Base-by-base conservation (phyloP, 2,113 vertebrate genomes). In the Clupea harengus region DNA sequence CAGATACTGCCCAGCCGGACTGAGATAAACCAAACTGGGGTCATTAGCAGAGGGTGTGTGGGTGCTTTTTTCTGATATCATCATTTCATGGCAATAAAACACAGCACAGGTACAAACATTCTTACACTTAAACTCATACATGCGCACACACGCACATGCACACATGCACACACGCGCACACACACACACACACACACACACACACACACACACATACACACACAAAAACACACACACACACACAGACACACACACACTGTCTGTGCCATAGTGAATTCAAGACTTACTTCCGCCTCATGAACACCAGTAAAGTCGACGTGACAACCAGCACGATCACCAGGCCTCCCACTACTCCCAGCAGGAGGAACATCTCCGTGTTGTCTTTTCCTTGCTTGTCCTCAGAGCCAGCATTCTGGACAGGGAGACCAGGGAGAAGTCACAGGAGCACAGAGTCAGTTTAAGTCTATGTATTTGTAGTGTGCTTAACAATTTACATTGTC, bases 211-310 rank as follows among this genome's bases (percentile, higher is more conserved):
- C 18, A 22, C 17, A 60, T 7, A 60, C 72, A 44, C 25, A 7
- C 64, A 28, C n/a, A 1, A 0, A 28, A 1, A 13, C 64, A 1
- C 39, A 39, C 39, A 39, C 39, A 39, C 39, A 1, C 39, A 39
- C 39, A 39, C 39, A 28, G 2, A 32, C 25, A 32, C 64, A 22
- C 18, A 60, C 17, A 60, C 15, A 60, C 46, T 64, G 20, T 39
- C 28, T 32, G 28, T 28, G 28, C 22, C 9, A 18, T 2, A 9
- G n/a, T 4, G 5, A 20, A 15, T 32, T 52, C 28, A 82, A 0
- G 0, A 47, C 88, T 90, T 88, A 90, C 89, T 86, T 90, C 81
- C 82, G 87, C 80, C 85, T 86, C 54, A 90, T 86, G 82, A 88
- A 90, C 45, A 90, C 83, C 4, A 90, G 78, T 9, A 86, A 86